Evolutionary conservation across 2,888 invertebrate species (phyloP).

Genomic region (Parelbella ahira): DNA sequence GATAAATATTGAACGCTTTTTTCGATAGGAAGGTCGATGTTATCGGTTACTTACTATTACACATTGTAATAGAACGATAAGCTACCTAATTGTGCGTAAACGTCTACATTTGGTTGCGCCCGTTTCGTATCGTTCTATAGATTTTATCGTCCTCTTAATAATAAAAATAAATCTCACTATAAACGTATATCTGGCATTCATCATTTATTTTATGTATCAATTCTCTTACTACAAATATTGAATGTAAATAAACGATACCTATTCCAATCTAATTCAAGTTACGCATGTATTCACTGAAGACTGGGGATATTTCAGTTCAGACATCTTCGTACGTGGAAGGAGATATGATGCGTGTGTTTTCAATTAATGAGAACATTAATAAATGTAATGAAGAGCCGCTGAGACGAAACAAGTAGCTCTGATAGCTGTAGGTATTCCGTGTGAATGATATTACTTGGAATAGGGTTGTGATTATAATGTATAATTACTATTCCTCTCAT

Average conservation of each 20-base stretch:
- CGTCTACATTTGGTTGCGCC: constrained; percentile 31
- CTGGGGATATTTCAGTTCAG: constrained; percentile 25
- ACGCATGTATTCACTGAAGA: constrained; percentile 3
- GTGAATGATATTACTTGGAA: constrained; percentile 3
- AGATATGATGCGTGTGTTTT: constrained; percentile 21
- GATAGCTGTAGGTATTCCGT: constrained; percentile 25
- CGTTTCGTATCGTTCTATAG: constrained; percentile 22
- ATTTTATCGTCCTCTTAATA: no score
- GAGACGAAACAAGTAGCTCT: constrained; percentile 26
- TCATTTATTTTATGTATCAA: no score
- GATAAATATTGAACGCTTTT: constrained; percentile 63
- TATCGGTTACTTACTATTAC: constrained; percentile 71
- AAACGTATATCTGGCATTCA: no score
- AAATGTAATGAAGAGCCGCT: constrained; percentile 27
- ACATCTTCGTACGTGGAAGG: constrained; percentile 9
- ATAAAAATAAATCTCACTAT: no score
- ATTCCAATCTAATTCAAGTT: no score
- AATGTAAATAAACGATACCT: no score
- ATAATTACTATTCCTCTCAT: no score
- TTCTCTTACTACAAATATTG: no score
- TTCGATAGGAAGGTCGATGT: constrained; percentile 68
- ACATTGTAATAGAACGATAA: constrained; percentile 67
- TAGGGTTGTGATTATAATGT: constrained; percentile 5
- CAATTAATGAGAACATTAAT: constrained; percentile 30
- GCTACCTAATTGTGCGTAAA: constrained; percentile 53